These are phyloP conservation scores for Aurelia coerulea DNA, from an alignment of 30 jellyfish, hydroid and myxozoan species.

Conservation along the genomic window DNA sequence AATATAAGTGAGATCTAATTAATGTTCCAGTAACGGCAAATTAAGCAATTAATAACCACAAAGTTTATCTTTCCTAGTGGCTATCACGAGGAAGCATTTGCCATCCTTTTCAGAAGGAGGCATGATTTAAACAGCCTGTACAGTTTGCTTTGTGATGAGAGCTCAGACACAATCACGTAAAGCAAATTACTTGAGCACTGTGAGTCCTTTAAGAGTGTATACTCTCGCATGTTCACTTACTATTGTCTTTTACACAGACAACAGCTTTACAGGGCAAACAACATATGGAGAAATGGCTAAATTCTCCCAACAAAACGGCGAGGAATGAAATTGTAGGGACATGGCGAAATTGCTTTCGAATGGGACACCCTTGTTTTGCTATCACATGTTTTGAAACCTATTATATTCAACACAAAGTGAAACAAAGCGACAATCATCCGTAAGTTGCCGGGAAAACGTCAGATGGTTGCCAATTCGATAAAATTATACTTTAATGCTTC, in stretches of 20 bases:
- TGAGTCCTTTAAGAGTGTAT: conserved; percentile 51
- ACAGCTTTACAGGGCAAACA: conserved; percentile 78
- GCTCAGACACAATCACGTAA: conserved; percentile 44
- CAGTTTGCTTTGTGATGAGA: conserved; percentile 55
- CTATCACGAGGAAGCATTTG: conserved; percentile 65
- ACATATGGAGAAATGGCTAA: conserved; percentile 72
- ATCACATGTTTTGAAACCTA: conserved; percentile 23
- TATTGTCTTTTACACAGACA: conserved; percentile 63
- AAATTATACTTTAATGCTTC: conserved; percentile 26
- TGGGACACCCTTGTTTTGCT: conserved; percentile 60
- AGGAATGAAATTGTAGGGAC: conserved; percentile 75
- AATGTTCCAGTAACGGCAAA: conserved; percentile 22
- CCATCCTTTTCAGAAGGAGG: conserved; percentile 41
- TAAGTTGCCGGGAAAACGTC: conserved; percentile 78
- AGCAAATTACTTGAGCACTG: conserved; percentile 67
- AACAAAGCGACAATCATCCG: conserved; percentile 45
- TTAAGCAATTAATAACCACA: conserved; percentile 44
- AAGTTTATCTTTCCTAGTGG: conserved; percentile 44
- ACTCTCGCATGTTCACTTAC: conserved; percentile 63
- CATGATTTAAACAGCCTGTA: conserved; percentile 76
- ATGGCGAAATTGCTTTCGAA: conserved; percentile 19
- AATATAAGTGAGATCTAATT: neutral
- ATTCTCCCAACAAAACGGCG: conserved; percentile 89
- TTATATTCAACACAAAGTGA: conserved; percentile 23
- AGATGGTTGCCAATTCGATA: conserved; percentile 46